Base-by-base conservation (phyloP, 2,888 invertebrate genomes). In the Drosophila cognata region DNA sequence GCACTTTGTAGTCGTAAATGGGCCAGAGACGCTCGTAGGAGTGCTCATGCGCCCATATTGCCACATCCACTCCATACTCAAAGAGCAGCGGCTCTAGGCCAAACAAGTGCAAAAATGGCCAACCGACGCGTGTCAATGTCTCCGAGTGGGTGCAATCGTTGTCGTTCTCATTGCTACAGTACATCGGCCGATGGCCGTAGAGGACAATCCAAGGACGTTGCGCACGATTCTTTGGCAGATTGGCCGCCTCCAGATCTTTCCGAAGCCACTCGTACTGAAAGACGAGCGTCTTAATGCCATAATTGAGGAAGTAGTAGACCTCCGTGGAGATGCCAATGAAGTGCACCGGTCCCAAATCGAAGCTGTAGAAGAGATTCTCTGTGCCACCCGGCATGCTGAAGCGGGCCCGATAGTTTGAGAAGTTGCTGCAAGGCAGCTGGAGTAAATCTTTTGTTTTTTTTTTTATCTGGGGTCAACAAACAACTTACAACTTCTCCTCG, bases 21-120 rank as follows among this genome's bases (percentile, higher is more conserved):
- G 99, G 99, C 97, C 97, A 99, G 48, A 98, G 94, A 51, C 99
- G 94, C 94, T 99, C 99, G 92, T 99, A 99, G 7, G 97, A 97
- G 93, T 99, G 99, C 92, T 99, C 99, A 93, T 99, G 99, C 0
- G 99, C 99, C 98, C 98, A 99, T 52, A 99, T 94, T 91, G 96
- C 96, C 63, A 99, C 93, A 94, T 99, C 99, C 33, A 99, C 99
- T 41, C 97, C 98, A 92, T 96, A 96, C 81, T 97, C 94, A 91
- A 96, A 96, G 84, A 99, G 96, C 43, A 99, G 93, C 25, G 97
- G 94, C 94, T 99, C 99, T 81, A 99, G 92, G 0, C 95, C 95
- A 89, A 95, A 96, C 92, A 95, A 93, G 63, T 95, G 95, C 4
- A 95, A 84, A 70, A 96, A 94, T 31, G 96, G 96, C 80, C 96